Percentiles rank a stretch among this genome's conserved stretches.
phyloP scores from a whole-genome alignment of 2,113 vertebrate species.

The Panurus biarmicus region DNA sequence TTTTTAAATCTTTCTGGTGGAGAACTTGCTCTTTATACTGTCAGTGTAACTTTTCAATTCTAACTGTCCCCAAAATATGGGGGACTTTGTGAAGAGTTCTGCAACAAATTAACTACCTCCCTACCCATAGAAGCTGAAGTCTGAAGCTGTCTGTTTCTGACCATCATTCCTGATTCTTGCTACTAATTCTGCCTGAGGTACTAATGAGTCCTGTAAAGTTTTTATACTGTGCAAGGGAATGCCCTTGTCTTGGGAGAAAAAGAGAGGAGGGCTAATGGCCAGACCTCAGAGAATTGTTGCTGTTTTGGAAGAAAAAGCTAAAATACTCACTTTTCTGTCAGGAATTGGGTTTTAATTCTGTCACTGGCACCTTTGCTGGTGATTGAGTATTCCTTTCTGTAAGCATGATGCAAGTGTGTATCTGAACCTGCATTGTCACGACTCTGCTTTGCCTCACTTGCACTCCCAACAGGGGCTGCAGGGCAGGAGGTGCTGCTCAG shows the following conservation, averaged over 20 bases:
- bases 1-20: background rate
- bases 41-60: background rate
- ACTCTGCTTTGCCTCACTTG: background rate
- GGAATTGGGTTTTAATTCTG: background rate
- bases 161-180: background rate
- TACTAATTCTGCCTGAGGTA: background rate
- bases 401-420: background rate
- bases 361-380: background rate
- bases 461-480: accelerated
- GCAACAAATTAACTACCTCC: background rate
- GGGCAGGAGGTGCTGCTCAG: background rate
- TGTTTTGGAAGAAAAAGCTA: background rate
- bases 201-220: background rate
- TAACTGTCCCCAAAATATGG: background rate
- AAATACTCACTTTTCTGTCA: background rate
- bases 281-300: background rate
- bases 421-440: accelerated
- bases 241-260: background rate
- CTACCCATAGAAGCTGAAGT: background rate
- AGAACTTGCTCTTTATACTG: background rate
- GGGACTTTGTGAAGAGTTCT: background rate
- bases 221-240: background rate
- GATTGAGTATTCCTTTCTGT: background rate
- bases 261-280: background rate
- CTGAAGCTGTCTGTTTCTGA: background rate